Evolutionary conservation across 2,113 vertebrate species (phyloP).

Genomic region (Archilochus colubris): DNA sequence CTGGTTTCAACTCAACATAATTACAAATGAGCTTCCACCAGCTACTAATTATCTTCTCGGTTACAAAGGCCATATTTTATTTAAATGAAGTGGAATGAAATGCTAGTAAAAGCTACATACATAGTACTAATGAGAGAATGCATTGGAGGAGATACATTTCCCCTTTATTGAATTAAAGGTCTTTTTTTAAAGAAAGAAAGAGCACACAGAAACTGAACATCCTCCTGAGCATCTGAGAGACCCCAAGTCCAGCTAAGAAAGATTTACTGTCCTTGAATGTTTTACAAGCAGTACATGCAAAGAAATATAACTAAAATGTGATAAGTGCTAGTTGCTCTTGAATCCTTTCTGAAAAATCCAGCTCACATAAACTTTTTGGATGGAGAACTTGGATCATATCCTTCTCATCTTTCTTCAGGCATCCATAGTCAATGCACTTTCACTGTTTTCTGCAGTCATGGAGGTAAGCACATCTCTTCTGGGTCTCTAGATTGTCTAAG

Average conservation of each 20-base stretch:
- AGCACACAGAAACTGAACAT: background rate
- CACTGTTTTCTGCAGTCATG: background rate
- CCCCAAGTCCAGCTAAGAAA: background rate
- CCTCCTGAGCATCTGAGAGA: background rate
- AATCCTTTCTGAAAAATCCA: background rate
- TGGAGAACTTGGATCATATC: background rate
- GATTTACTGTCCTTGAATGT: background rate
- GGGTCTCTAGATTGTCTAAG: background rate
- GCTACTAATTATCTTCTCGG: conserved; percentile 59
- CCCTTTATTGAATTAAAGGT: background rate
- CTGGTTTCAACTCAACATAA: conserved; percentile 46
- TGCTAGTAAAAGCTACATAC: conserved; percentile 1
- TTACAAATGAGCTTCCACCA: conserved; percentile 45
- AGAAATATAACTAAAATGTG: background rate
- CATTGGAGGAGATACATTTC: background rate
- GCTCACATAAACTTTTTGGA: background rate
- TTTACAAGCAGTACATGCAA: background rate
- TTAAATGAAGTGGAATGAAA: conserved; percentile 44
- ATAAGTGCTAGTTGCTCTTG: background rate
- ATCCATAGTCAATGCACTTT: background rate
- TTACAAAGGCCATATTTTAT: conserved; percentile 62
- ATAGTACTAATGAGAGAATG: background rate
- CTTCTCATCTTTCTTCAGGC: background rate
- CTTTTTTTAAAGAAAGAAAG: background rate
- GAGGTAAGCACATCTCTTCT: background rate